Conservation (phyloP, 2,113 vertebrate species). For the Cavia aperea region DNA sequence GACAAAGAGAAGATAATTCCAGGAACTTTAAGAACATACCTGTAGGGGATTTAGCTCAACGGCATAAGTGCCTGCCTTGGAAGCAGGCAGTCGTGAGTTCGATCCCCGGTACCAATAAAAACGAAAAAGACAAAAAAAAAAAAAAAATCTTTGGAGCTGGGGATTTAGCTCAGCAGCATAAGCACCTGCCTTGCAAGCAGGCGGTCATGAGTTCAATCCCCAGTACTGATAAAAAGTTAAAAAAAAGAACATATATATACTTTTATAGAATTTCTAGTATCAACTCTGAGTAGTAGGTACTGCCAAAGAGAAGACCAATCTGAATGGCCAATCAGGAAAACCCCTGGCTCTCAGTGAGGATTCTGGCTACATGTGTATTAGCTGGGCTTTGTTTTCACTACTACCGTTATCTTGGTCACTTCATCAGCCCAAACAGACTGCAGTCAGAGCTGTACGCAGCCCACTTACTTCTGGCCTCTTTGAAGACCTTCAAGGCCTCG, state of each 20-base stretch:
- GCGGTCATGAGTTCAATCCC: no score
- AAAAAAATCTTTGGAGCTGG: no score
- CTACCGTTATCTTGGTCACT: not conserved
- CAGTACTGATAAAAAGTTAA: no score
- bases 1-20: not conserved
- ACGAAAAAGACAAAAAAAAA: no score
- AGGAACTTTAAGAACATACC: not conserved
- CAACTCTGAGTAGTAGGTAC: not conserved
- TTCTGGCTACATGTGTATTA: not conserved
- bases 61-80: no score
- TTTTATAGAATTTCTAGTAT: not conserved
- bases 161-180: no score
- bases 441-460: not conserved
- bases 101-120: no score
- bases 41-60: no score
- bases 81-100: no score
- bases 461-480: slow-evolving; percentile 87
- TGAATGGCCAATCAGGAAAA: not conserved
- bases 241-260: accelerated
- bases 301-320: not conserved
- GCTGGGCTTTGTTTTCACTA: not conserved
- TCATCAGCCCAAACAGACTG: not conserved
- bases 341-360: no score
- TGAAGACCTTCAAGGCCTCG: slow-evolving; percentile 83
- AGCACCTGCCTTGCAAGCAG: no score